These are phyloP conservation scores for Cheilosia grossa DNA, from an alignment of 2,888 invertebrate species.

Conservation along the genomic window DNA sequence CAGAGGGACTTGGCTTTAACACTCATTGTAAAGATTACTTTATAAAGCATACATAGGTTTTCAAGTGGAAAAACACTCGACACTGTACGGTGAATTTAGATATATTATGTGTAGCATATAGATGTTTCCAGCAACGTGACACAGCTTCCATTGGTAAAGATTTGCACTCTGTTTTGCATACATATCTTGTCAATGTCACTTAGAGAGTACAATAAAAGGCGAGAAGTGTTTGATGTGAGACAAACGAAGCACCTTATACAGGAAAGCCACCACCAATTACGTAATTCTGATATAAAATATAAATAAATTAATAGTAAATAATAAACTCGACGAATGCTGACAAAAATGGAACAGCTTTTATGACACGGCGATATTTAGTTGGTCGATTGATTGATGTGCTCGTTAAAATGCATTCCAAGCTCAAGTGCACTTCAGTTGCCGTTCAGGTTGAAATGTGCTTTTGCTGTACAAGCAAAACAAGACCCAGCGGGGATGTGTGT, in stretches of 20 bases:
- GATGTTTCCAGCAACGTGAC: slow-evolving; percentile 19
- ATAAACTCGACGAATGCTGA: slow-evolving; percentile 37
- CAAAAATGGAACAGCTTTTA: slow-evolving; percentile 25
- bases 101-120: not conserved
- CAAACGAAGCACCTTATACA: slow-evolving; percentile 34
- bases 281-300: slow-evolving; percentile 50
- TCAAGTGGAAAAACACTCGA: too few species aligned
- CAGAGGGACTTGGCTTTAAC: too few species aligned
- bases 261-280: slow-evolving; percentile 52
- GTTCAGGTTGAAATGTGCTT: slow-evolving; percentile 54
- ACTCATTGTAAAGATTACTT: too few species aligned
- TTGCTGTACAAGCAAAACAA: slow-evolving; percentile 44
- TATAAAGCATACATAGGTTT: too few species aligned
- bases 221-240: slow-evolving; percentile 4
- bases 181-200: slow-evolving; percentile 28
- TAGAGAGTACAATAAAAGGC: slow-evolving; percentile 38
- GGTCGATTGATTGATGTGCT: slow-evolving; percentile 41
- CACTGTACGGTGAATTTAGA: too few species aligned
- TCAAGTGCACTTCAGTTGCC: slow-evolving; percentile 27
- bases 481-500: not conserved
- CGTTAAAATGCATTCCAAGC: slow-evolving; percentile 50
- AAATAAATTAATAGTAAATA: slow-evolving; percentile 1
- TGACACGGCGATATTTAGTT: slow-evolving; percentile 8
- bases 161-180: slow-evolving; percentile 10
- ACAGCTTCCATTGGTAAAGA: slow-evolving; percentile 1